Conservation (phyloP, 2,113 vertebrate species). For the Platycercus adscitus region DNA sequence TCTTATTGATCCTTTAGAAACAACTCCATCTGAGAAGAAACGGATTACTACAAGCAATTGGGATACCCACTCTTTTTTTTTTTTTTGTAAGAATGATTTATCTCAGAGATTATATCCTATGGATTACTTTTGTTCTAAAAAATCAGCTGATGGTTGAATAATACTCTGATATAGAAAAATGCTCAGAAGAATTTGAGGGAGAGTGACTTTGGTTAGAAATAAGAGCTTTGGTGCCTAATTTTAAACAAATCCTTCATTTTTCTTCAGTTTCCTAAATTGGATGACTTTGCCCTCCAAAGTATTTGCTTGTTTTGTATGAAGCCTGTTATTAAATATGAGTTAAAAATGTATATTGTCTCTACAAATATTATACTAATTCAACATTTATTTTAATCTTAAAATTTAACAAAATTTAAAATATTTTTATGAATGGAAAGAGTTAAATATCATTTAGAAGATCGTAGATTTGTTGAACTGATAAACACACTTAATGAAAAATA, state of each 20-base stretch:
- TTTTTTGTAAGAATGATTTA: not conserved
- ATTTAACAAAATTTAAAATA: not conserved
- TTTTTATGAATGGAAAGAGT: not conserved
- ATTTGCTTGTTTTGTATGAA: not conserved
- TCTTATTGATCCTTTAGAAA: not conserved
- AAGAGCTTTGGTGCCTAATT: not conserved
- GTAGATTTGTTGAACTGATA: not conserved
- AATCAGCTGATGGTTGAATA: not conserved
- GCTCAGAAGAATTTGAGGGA: not conserved
- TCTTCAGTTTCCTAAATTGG: not conserved
- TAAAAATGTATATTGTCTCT: not conserved
- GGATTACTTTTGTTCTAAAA: not conserved
- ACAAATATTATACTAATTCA: not conserved
- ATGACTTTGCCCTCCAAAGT: not conserved
- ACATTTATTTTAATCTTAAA: not conserved
- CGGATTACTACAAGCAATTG: not conserved
- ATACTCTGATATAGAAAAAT: not conserved
- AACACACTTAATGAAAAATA: not conserved
- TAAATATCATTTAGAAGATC: not conserved
- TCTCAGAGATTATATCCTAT: not conserved
- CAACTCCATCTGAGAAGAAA: not conserved
- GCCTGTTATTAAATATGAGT: not conserved
- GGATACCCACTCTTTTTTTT: fast-evolving
- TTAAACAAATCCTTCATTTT: not conserved
- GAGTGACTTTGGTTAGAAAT: not conserved